Evolutionary conservation across 1,140 invertebrate species (phyloP).

Genomic region (Papilio machaon): DNA sequence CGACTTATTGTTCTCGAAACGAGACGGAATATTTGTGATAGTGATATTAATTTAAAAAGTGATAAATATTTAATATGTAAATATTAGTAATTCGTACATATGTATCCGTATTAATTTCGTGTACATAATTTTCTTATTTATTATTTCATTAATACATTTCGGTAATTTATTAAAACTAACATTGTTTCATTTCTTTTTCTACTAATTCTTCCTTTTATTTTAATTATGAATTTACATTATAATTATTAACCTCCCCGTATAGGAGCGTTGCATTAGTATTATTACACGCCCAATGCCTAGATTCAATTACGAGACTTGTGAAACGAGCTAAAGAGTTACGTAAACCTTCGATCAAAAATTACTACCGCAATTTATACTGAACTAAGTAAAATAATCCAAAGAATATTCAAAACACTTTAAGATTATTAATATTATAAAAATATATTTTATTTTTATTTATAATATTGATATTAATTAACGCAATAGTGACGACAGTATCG

Average conservation of each 20-base stretch:
- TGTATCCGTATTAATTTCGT: constrained; percentile 53
- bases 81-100: constrained; percentile 40
- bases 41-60: constrained; percentile 41
- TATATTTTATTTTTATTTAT: background rate
- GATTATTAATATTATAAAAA: background rate
- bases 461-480: background rate
- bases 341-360: background rate
- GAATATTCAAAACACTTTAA: background rate
- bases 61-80: constrained; percentile 49
- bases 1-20: constrained; percentile 74
- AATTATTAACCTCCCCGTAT: background rate
- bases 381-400: background rate
- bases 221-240: background rate
- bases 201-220: constrained; percentile 16
- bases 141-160: constrained; percentile 72
- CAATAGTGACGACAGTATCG: background rate
- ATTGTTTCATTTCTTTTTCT: constrained; percentile 57
- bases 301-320: background rate
- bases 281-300: background rate
- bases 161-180: constrained; percentile 57
- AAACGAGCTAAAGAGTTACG: background rate
- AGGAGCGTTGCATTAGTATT: background rate
- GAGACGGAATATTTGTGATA: constrained; percentile 57
- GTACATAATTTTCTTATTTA: constrained; percentile 61
- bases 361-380: background rate